Conservation (phyloP, 1,140 invertebrate genomes). For the Papilio xuthus region DNA sequence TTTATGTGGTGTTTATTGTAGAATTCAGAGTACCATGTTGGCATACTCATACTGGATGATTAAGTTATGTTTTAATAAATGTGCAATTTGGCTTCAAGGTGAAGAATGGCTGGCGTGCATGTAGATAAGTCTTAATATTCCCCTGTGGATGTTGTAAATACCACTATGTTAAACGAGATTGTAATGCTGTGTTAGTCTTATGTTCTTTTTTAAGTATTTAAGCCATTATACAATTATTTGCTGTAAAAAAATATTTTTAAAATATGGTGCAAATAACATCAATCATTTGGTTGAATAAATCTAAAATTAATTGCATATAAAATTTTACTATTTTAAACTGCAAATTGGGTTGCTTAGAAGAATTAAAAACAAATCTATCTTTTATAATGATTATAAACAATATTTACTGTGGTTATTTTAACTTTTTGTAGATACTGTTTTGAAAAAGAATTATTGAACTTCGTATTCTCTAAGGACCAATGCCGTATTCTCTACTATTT, state of each 20-base stretch:
- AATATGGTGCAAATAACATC: constrained; percentile 19
- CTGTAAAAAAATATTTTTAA: constrained; percentile 18
- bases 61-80: constrained; percentile 34
- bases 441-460: constrained; percentile 21
- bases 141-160: constrained; percentile 42
- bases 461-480: constrained; percentile 35
- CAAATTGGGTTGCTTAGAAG: not conserved
- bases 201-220: constrained; percentile 7
- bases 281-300: not conserved
- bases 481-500: constrained; percentile 34
- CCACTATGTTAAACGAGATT: not conserved
- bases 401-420: constrained; percentile 25
- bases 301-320: not conserved
- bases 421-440: constrained; percentile 35
- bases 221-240: constrained; percentile 32
- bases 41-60: constrained; percentile 38
- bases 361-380: not conserved
- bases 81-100: constrained; percentile 42
- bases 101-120: constrained; percentile 26
- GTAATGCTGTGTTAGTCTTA: not conserved
- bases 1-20: constrained; percentile 13
- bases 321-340: not conserved
- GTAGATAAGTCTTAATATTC: constrained; percentile 38
- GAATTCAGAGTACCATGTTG: constrained; percentile 20
- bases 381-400: constrained; percentile 18